Evolutionary conservation across 2,113 vertebrate species (phyloP), one percentile per base, ranked within the genome.

Genomic region (Balaeniceps rex): DNA sequence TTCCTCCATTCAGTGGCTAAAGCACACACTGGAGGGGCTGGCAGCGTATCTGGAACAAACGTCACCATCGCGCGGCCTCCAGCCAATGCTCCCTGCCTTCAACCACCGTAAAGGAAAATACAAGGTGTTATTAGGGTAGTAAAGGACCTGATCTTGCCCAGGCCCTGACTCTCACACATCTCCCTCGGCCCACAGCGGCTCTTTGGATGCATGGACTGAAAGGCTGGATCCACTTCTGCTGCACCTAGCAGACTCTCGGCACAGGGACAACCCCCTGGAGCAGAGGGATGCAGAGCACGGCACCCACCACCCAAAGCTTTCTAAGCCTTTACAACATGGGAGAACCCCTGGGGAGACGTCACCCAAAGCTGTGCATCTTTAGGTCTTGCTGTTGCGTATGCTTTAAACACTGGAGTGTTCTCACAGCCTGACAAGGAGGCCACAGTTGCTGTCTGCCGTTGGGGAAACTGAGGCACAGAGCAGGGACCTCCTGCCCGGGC

Each of bases 361-460:
- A 31, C 42, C 17, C 54, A 63, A 38, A 29, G 34, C n/a, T 38
- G 19, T 29, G 31, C 46, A 34, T 18, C 58, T 54, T 83, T 10
- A 55, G 52, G 12, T 21, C 9, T 49, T 4, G 18, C 46, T 54
- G 21, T 33, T 47, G 8, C 12, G 3, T 5, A 4, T 17, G 11
- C 16, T 74, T 60, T 47, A 38, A 51, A 18, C 33, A 28, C 63
- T 23, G 42, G 33, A 19, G 4, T 38, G 70, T 34, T 40, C 34
- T 60, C 61, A 29, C 8, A 26, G 70, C 29, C 18, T 29, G 5
- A 7, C 1, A 14, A 55, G 28, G 54, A 23, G 31, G 47, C 54
- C 25, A 22, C 0, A 1, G 17, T 4, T 44, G 19, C 66, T 22
- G 40, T 2, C 46, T 58, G 19, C 1, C 19, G 6, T 1, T 76